Evolutionary conservation across 2,797 vertebrate species (phyloP), one percentile per base, ranked within the genome.

Genomic region (Bufotes viridis): DNA sequence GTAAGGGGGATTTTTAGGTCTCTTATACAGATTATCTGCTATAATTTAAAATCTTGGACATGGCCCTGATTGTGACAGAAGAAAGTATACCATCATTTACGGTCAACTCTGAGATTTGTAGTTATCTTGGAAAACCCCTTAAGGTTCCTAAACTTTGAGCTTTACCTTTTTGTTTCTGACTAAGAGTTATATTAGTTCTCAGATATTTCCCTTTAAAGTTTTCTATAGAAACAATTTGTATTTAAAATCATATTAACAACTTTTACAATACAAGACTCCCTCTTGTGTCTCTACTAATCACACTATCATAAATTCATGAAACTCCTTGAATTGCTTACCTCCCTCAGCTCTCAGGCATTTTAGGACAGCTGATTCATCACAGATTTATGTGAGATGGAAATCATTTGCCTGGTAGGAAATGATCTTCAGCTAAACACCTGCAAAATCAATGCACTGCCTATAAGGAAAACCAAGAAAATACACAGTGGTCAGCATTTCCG

Each of bases 391-490:
- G 53, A 60, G 53, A 26, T 26, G 69, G 70, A 84, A 84, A 84
- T 74, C 3, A 60, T 60, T 65, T 75, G 70, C 29, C 22, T 74
- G 57, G 70, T 49, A 74, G 70, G 82, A 84, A 84, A 84, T 84
- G 11, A 60, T 75, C 17, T 60, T 34, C 82, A 24, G 60, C 60
- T 61, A 85, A 76, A 85, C 72, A 85, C 70, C 51, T 78, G 29
- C 34, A 65, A 85, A 85, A 85, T 85, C 83, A 85, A 85, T 85
- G 75, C 42, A 65, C 7, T 63, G 58, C 34, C 72, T 78, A 53
- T 26, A 63, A 76, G 83, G 78, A 65, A 76, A 85, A 63, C 72
- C 83, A 76, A 78, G 55, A 51, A 78, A 58, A 83, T 72, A 72
- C 70, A 29, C 67, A 20, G 67, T 58, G 81, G 81, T 83, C 67